Evolutionary conservation across 2,113 vertebrate species (phyloP).

Genomic region (Zosterops borbonicus): DNA sequence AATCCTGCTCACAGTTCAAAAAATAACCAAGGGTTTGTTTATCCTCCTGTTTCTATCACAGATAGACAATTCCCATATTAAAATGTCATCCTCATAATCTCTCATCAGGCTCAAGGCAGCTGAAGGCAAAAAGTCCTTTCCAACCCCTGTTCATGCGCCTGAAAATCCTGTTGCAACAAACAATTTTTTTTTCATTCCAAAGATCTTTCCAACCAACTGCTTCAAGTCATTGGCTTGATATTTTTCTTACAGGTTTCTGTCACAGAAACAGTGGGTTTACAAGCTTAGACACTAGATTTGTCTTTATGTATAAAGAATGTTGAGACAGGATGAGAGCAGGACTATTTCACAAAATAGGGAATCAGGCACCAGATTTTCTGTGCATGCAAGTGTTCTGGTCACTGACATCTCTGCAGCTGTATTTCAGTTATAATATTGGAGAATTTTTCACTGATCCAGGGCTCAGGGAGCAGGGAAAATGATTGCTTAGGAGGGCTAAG

Average conservation of each 20-base stretch:
- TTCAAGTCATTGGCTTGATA: background rate
- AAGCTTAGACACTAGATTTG: background rate
- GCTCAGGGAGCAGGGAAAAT: background rate
- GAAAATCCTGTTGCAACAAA: background rate
- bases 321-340: background rate
- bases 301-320: background rate
- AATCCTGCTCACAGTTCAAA: background rate
- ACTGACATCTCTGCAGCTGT: background rate
- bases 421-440: background rate
- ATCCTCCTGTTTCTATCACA: background rate
- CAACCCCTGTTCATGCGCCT: background rate
- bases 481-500: background rate
- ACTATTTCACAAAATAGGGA: background rate
- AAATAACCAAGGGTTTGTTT: background rate
- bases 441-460: background rate
- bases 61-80: slow-evolving; percentile 1
- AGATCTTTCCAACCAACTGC: background rate
- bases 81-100: background rate
- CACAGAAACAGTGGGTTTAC: background rate
- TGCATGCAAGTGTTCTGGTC: background rate
- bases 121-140: background rate
- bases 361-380: background rate
- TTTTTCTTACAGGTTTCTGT: background rate
- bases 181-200: background rate
- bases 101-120: background rate